These are phyloP conservation scores for Botia kubotai DNA, from an alignment of 2,797 vertebrate species.

Conservation along the genomic window DNA sequence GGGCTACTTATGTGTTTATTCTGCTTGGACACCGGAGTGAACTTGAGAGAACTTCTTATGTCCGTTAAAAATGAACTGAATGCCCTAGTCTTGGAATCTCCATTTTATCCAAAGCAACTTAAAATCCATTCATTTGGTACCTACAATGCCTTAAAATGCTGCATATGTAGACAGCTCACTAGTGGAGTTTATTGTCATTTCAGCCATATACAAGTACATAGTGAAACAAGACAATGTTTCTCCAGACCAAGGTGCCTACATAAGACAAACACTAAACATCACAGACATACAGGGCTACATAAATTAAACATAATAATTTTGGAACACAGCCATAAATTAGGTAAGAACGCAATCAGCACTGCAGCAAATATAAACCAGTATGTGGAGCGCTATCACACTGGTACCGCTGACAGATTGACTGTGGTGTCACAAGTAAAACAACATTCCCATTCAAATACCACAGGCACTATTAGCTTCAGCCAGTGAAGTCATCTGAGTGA, in stretches of 20 bases:
- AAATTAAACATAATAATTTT: neutral
- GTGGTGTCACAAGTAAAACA: slow-evolving; percentile 67
- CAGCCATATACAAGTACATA: too few species aligned
- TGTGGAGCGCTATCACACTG: slow-evolving; percentile 58
- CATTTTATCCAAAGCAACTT: too few species aligned
- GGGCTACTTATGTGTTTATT: neutral
- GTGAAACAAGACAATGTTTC: too few species aligned
- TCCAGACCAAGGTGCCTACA: too few species aligned
- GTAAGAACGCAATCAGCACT: slow-evolving; percentile 11
- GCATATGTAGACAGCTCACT: neutral
- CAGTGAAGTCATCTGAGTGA: slow-evolving; percentile 69
- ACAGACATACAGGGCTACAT: too few species aligned
- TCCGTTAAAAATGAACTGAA: neutral
- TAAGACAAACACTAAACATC: too few species aligned
- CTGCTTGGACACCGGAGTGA: neutral
- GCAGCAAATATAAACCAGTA: slow-evolving; percentile 13
- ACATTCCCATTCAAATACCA: slow-evolving; percentile 60
- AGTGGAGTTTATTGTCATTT: too few species aligned
- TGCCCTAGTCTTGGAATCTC: neutral
- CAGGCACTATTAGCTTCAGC: slow-evolving; percentile 63
- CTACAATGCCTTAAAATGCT: neutral
- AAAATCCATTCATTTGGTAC: too few species aligned
- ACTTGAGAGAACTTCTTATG: neutral
- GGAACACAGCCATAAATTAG: slow-evolving; percentile 8
- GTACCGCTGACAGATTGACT: slow-evolving; percentile 60